phyloP scores from a whole-genome alignment of 2,797 vertebrate genomes.

The Syngnathus rostellatus region DNA sequence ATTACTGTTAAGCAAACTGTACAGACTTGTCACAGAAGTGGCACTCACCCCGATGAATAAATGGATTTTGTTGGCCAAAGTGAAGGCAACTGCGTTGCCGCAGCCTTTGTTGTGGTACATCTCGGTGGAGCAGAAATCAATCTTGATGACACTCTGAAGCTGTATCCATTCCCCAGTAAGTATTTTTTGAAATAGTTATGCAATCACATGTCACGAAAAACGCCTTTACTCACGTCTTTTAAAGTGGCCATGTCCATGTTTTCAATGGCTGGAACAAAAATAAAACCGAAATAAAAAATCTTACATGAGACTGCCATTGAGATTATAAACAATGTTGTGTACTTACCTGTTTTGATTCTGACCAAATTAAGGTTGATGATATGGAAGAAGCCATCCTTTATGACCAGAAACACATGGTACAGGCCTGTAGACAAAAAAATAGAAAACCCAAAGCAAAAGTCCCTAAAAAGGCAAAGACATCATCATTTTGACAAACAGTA shows the following conservation, averaged over 20 bases:
- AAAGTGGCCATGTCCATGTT: slow-evolving; percentile 70
- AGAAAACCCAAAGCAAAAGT: too few relatives aligned
- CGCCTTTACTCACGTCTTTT: slow-evolving; percentile 67
- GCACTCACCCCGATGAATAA: slow-evolving; percentile 75
- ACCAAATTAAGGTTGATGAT: slow-evolving; percentile 79
- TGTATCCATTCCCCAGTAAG: slow-evolving; percentile 39
- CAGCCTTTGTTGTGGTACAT: slow-evolving; percentile 76
- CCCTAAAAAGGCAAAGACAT: too few relatives aligned
- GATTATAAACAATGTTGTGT: not conserved
- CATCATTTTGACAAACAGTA: too few relatives aligned
- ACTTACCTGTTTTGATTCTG: slow-evolving; percentile 78
- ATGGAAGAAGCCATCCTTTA: slow-evolving; percentile 79
- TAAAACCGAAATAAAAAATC: not conserved
- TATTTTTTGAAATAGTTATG: not conserved
- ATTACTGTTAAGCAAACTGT: too few relatives aligned
- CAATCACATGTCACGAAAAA: not conserved
- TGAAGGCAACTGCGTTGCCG: slow-evolving; percentile 68
- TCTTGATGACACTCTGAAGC: slow-evolving; percentile 81
- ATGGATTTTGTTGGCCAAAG: slow-evolving; percentile 61
- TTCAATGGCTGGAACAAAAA: slow-evolving; percentile 70
- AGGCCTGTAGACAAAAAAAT: slow-evolving; percentile 62
- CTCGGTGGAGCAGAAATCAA: slow-evolving; percentile 73
- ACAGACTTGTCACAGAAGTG: not conserved
- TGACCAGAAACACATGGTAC: slow-evolving; percentile 79
- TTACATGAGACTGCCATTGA: not conserved